These are phyloP conservation scores for Struthidea cinerea DNA, from an alignment of 2,113 vertebrate genomes.

Conservation along the genomic window DNA sequence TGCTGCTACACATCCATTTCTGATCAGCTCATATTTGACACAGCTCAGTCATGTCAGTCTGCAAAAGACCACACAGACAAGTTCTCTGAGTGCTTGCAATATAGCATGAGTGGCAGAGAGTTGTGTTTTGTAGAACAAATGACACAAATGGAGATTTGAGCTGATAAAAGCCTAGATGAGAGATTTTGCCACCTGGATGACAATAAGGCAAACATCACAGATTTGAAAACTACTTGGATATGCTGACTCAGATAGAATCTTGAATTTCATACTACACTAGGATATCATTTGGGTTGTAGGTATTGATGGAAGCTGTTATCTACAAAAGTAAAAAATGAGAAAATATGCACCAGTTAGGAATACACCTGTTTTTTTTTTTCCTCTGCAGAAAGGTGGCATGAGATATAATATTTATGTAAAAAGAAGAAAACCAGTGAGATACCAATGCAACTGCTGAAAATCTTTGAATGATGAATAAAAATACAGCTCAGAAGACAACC, in stretches of 20 bases:
- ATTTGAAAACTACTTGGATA: background rate
- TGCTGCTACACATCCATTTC: background rate
- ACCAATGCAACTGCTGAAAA: background rate
- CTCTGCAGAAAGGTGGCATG: background rate
- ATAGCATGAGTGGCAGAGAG: background rate
- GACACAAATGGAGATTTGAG: background rate
- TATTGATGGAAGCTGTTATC: background rate
- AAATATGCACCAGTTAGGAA: background rate
- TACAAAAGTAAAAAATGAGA: background rate
- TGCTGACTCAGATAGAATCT: background rate
- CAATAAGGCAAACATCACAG: background rate
- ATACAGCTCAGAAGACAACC: background rate
- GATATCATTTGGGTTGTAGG: background rate
- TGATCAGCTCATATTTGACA: background rate
- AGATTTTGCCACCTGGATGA: background rate
- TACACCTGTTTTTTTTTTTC: background rate
- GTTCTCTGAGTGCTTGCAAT: background rate
- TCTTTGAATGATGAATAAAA: background rate
- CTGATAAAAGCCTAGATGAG: background rate
- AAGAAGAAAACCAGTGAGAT: background rate
- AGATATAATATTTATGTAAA: background rate
- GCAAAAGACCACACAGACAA: background rate
- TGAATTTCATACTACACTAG: background rate
- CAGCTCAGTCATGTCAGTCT: background rate
- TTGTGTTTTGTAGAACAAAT: background rate